These are phyloP conservation scores for Hemicordylus capensis DNA, from an alignment of 2,113 vertebrate species.

Conservation along the genomic window DNA sequence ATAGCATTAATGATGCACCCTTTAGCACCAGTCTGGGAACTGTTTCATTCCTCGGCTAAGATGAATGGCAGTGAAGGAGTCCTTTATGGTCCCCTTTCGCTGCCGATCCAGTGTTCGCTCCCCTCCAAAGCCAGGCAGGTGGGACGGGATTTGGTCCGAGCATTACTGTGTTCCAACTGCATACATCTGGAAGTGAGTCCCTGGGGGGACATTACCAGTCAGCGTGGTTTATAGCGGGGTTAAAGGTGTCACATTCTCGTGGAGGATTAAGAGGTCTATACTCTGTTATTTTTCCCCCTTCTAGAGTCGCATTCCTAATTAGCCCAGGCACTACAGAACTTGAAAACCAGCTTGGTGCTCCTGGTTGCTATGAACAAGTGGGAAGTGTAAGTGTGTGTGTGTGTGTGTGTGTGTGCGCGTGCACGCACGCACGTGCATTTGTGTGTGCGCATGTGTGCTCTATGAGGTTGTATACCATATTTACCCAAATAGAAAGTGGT, in stretches of 20 bases:
- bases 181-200: background rate
- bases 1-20: too few species aligned
- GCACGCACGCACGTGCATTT: background rate
- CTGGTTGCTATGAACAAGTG: too few species aligned
- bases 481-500: too few species aligned
- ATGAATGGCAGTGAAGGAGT: background rate
- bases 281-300: background rate
- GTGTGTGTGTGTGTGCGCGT: background rate
- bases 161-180: background rate
- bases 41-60: background rate
- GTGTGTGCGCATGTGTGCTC: too few species aligned
- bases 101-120: background rate
- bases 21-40: background rate
- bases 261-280: rapidly evolving
- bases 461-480: too few species aligned
- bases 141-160: background rate
- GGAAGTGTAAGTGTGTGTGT: background rate
- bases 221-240: background rate
- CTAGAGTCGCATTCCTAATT: rapidly evolving
- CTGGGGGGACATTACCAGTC: background rate
- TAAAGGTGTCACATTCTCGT: background rate
- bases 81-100: background rate
- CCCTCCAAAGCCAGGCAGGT: background rate
- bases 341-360: background rate
- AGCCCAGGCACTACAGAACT: background rate